phyloP scores from a whole-genome alignment of 2,888 invertebrate genomes.

The Ectemnius continuus region DNA sequence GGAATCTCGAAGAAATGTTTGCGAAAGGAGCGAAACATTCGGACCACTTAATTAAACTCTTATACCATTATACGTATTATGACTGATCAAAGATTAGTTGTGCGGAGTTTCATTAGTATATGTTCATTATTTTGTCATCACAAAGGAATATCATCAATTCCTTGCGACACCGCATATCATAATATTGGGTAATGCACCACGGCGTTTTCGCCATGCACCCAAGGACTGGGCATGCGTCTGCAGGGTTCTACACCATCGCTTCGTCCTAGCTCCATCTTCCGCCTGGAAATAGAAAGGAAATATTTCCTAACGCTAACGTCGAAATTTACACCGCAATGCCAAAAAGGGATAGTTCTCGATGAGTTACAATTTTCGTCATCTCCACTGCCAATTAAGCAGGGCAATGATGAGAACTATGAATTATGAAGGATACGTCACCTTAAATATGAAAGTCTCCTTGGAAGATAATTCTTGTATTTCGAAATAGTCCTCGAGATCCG shows the following conservation, averaged over 20 bases:
- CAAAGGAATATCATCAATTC: constrained; percentile 57
- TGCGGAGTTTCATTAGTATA: constrained; percentile 6
- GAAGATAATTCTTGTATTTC: constrained; percentile 96
- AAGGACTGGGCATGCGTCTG: constrained; percentile 95
- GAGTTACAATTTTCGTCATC: too few relatives aligned
- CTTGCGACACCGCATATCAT: constrained; percentile 90
- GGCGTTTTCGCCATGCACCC: constrained; percentile 93
- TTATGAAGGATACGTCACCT: constrained; percentile 80
- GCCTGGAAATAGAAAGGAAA: constrained; percentile 81
- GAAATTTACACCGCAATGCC: too few relatives aligned
- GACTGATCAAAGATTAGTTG: too few relatives aligned
- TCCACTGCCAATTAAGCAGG: too few relatives aligned
- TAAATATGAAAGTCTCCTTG: constrained; percentile 96
- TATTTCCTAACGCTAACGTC: not conserved
- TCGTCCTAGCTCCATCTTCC: constrained; percentile 91
- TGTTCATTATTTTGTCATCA: not conserved
- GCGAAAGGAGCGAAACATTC: too few relatives aligned
- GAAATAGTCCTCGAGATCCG: constrained; percentile 95
- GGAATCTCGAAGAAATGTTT: too few relatives aligned
- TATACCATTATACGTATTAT: too few relatives aligned
- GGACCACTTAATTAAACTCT: too few relatives aligned
- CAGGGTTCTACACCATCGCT: constrained; percentile 93
- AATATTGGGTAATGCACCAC: constrained; percentile 97
- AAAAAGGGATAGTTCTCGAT: too few relatives aligned
- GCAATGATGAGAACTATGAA: not conserved